Evolutionary conservation across 1,140 invertebrate genomes (phyloP).

Genomic region (Cotesia typhae): DNA sequence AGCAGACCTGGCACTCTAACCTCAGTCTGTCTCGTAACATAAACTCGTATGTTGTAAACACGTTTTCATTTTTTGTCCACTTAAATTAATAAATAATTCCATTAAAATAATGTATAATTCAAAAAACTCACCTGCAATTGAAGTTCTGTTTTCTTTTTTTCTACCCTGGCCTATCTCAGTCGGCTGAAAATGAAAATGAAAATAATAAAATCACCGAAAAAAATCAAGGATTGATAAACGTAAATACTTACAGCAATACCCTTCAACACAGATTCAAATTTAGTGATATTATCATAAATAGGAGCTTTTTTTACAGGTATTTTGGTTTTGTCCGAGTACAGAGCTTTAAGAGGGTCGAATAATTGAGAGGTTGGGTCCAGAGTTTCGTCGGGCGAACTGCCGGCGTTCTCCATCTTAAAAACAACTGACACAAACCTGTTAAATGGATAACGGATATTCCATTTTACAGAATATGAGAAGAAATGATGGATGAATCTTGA

Average conservation of each 20-base stretch:
- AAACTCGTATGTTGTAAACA: too few relatives aligned
- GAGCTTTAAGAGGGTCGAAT: constrained; percentile 74
- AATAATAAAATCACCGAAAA: not conserved
- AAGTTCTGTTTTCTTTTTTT: too few relatives aligned
- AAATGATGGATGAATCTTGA: too few relatives aligned
- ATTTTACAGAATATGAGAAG: not conserved
- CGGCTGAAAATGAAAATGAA: not conserved
- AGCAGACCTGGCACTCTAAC: too few relatives aligned
- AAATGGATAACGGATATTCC: not conserved
- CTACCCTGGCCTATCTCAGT: too few relatives aligned
- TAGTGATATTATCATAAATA: constrained; percentile 71
- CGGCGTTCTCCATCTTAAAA: constrained; percentile 52
- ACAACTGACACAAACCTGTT: constrained; percentile 27
- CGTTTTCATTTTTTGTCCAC: too few relatives aligned
- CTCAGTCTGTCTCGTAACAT: too few relatives aligned
- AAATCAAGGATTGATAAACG: not conserved
- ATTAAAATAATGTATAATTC: too few relatives aligned
- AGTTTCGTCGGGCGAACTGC: constrained; percentile 67
- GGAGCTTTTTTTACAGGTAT: constrained; percentile 68
- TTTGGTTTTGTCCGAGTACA: constrained; percentile 68
- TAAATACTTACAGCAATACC: constrained; percentile 41
- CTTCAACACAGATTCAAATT: constrained; percentile 65
- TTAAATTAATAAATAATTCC: too few relatives aligned
- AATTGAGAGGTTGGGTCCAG: constrained; percentile 71
- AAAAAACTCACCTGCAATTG: too few relatives aligned